Conservation (phyloP, 2,113 vertebrate genomes). For the Macrotus californicus region DNA sequence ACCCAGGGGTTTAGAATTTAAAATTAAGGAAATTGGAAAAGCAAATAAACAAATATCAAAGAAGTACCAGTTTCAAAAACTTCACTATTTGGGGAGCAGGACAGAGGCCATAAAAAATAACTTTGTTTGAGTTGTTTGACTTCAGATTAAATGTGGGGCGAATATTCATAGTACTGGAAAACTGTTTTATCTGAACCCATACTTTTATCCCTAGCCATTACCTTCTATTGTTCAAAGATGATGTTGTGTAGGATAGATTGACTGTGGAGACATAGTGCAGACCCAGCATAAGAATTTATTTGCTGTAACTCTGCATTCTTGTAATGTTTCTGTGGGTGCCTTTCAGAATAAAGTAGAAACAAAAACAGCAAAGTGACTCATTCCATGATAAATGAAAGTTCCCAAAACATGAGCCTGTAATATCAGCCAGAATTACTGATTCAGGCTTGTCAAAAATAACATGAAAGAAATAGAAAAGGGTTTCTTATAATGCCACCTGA, state of each 20-base stretch:
- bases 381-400: slow-evolving; percentile 76
- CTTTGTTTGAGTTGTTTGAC: background rate
- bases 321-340: slow-evolving; percentile 71
- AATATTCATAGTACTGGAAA: background rate
- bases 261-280: slow-evolving; percentile 61
- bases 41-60: background rate
- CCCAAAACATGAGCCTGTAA: slow-evolving; percentile 74
- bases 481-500: slow-evolving; percentile 70
- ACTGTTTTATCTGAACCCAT: background rate
- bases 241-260: slow-evolving; percentile 49
- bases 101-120: background rate
- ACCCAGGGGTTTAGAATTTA: background rate
- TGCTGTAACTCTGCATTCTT: slow-evolving; percentile 74
- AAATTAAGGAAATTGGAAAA: slow-evolving; percentile 48
- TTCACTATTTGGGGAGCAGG: background rate
- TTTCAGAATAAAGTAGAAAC: slow-evolving; percentile 79
- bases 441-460: slow-evolving; percentile 57
- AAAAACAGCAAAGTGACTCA: slow-evolving; percentile 77
- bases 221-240: slow-evolving; percentile 65
- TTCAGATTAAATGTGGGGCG: slow-evolving; percentile 9
- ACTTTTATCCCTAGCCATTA: slow-evolving; percentile 39
- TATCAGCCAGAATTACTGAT: slow-evolving; percentile 73
- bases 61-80: background rate
- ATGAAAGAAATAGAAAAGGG: slow-evolving; percentile 70
- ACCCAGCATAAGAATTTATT: slow-evolving; percentile 72